Base-by-base conservation (phyloP, 2,113 vertebrate genomes). In the Echinops telfairi region DNA sequence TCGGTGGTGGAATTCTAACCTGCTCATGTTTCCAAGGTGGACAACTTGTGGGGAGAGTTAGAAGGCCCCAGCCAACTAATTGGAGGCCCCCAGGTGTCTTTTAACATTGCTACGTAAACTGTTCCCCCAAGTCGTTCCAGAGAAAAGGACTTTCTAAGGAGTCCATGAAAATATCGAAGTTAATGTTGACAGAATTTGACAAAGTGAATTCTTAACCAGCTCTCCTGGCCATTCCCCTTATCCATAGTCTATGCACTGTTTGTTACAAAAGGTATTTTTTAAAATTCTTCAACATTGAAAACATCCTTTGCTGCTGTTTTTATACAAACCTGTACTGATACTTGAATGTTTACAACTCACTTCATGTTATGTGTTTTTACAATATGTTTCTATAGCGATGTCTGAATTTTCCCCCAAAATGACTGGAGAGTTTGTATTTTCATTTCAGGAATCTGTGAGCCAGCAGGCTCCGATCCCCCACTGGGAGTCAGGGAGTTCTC, bases 331-430 rank as follows among this genome's bases (percentile, higher is more conserved):
- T 85, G 9, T 60, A 93, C 79, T 43, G 89, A 97, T 95, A 97
- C 93, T 97, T 97, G 96, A 98, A 97, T 93, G 36, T 97, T 97
- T 92, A 95, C 75, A 94, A 77, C 36, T 97, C 29, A 77, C 79
- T 95, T 96, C 92, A 80, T 80, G 47, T 83, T 95, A 91, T 47
- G 43, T 31, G 33, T 71, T 93, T 88, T 89, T 95, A 94, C 36
- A 64, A 29, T 58, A 16, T 43, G n/a, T 94, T 92, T 95, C 97
- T 86, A 38, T 92, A 64, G 91, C 70, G 64, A 94, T 1, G 3
- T 93, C 88, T 94, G 14, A 85, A 83, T 80, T 95, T 94, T 89
- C 57, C 2, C 96, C n/a, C 3, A 92, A 25, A 2, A 81, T 84
- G 91, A 70, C 79, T 91, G 62, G 17, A 87, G 60, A 88, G 83